Conservation (phyloP, 2,888 invertebrate genomes). For the Drosophila incognita region DNA sequence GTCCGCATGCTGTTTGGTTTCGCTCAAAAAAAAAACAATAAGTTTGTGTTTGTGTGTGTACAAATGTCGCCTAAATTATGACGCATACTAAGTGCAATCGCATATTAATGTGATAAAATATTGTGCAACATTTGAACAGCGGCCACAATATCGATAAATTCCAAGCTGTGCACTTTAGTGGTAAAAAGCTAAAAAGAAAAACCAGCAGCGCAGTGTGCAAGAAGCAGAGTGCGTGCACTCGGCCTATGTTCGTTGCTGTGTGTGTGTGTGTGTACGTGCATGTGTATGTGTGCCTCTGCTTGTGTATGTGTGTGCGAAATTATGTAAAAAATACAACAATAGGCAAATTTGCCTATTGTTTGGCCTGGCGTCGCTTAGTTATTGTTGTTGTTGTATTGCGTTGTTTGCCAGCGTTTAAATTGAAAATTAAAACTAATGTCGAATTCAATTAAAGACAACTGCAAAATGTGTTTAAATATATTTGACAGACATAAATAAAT, state of each 20-base stretch:
- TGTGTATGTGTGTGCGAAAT: constrained; percentile 62
- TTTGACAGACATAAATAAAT: constrained; percentile 48
- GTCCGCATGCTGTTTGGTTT: constrained; percentile 32
- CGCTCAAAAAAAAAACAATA: constrained; percentile 36
- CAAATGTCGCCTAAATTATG: constrained; percentile 68
- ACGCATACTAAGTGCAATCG: constrained; percentile 67
- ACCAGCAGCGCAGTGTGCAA: constrained; percentile 37
- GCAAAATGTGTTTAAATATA: constrained; percentile 41
- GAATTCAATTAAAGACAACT: constrained; percentile 34
- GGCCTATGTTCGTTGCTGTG: constrained; percentile 45
- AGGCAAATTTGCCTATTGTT: constrained; percentile 54
- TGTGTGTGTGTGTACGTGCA: constrained; percentile 20
- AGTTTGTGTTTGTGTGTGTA: constrained; percentile 40
- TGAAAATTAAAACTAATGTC: constrained; percentile 48
- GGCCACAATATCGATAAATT: constrained; percentile 29
- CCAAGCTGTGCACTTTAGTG: constrained; percentile 35
- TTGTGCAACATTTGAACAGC: constrained; percentile 53
- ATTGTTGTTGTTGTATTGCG: constrained; percentile 23
- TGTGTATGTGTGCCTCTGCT: constrained; percentile 23
- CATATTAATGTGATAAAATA: constrained; percentile 46
- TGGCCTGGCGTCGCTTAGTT: constrained; percentile 31
- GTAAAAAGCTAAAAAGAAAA: constrained; percentile 17
- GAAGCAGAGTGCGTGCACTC: constrained; percentile 64
- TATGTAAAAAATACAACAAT: constrained; percentile 72
- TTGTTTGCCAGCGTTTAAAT: constrained; percentile 31